Percentiles rank a stretch among this genome's conserved stretches.
Evolutionary conservation across 92 coral and sea anemone species (phyloP).

Genomic region (Porites lobata): DNA sequence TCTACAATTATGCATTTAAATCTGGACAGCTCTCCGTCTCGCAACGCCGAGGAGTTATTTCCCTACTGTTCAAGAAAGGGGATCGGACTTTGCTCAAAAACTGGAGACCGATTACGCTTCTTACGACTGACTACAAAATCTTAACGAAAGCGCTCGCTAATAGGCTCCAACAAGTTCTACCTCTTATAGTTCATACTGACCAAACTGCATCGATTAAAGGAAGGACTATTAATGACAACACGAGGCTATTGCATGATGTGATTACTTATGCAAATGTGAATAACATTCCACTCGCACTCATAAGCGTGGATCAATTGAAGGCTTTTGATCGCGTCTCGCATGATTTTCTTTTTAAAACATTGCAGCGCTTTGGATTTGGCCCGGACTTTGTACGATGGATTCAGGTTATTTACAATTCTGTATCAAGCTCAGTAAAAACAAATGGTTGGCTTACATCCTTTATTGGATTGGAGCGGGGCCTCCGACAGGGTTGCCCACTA

Average conservation of each 20-base stretch:
- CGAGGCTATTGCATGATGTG: slow-evolving; percentile 14
- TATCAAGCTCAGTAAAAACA: slow-evolving; percentile 5
- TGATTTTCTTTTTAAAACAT: slow-evolving; percentile 1
- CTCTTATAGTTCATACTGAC: neutral
- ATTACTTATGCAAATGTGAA: neutral
- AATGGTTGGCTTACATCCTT: slow-evolving; percentile 32
- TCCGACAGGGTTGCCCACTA: slow-evolving; percentile 23
- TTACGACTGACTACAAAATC: slow-evolving; percentile 35
- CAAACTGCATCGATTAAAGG: slow-evolving; percentile 46
- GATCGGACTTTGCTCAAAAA: slow-evolving; percentile 19
- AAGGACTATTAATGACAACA: slow-evolving; percentile 33
- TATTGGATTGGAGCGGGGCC: slow-evolving; percentile 4
- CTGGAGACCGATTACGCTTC: slow-evolving; percentile 50
- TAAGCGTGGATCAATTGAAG: slow-evolving; percentile 19
- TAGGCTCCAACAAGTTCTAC: slow-evolving; percentile 27
- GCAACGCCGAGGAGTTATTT: slow-evolving; percentile 34
- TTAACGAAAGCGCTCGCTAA: slow-evolving; percentile 17
- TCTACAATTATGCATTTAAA: slow-evolving; percentile 6
- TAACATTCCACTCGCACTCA: neutral
- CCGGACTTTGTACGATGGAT: slow-evolving; percentile 13
- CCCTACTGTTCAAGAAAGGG: slow-evolving; percentile 32
- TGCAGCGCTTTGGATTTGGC: slow-evolving; percentile 35
- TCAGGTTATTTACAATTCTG: neutral
- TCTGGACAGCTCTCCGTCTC: neutral
- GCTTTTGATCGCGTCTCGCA: slow-evolving; percentile 32